Conservation (phyloP, 1,140 invertebrate genomes). For the Aphelinus certus region DNA sequence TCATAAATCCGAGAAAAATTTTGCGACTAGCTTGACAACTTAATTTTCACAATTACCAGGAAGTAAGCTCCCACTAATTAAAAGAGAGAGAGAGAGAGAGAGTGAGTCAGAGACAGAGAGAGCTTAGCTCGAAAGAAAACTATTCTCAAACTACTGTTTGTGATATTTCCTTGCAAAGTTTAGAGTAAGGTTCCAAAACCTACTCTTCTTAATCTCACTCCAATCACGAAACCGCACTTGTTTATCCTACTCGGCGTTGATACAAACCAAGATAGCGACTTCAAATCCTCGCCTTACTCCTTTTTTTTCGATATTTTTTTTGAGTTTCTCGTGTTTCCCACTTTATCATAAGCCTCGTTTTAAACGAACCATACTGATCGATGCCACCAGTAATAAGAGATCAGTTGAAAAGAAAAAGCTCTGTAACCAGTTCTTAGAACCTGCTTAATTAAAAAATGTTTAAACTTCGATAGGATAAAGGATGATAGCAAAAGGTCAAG, state of each 20-base stretch:
- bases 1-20: no score
- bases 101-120: not conserved
- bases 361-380: conserved; percentile 33
- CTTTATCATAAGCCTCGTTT: not conserved
- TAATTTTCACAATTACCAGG: conserved; percentile 34
- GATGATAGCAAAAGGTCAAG: no score
- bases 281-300: conserved; percentile 16
- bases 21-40: not conserved
- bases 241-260: conserved; percentile 28
- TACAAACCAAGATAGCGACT: conserved; percentile 25
- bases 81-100: conserved; percentile 8
- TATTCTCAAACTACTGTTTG: conserved; percentile 34
- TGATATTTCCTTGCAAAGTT: conserved; percentile 27
- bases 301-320: not conserved
- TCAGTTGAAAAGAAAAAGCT: no score
- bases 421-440: no score
- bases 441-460: no score
- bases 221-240: conserved; percentile 28
- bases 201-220: conserved; percentile 31
- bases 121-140: conserved; percentile 3
- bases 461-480: no score
- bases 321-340: not conserved
- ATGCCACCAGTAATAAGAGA: conserved; percentile 36
- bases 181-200: conserved; percentile 18
- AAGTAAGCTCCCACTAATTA: not conserved